phyloP scores from a whole-genome alignment of 2,113 vertebrate genomes.

The Brachirus orientalis region DNA sequence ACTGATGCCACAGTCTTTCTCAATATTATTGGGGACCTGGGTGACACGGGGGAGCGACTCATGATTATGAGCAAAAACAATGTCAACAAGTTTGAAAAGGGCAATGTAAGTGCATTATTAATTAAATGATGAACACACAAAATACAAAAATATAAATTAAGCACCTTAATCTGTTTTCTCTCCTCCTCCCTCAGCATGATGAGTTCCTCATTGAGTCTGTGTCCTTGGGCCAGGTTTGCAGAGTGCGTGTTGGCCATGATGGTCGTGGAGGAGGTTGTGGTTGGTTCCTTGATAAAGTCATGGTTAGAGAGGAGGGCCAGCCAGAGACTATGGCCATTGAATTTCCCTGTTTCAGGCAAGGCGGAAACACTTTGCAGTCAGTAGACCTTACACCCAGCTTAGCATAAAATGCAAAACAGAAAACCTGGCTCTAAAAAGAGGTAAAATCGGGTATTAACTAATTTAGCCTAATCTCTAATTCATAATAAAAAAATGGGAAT shows the following conservation, averaged over 20 bases:
- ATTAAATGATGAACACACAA: not conserved
- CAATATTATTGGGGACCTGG: conserved; percentile 88
- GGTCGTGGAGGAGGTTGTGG: conserved; percentile 93
- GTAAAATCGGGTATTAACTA: no score
- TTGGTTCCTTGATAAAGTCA: conserved; percentile 95
- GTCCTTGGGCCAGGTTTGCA: conserved; percentile 86
- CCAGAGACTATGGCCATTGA: conserved; percentile 88
- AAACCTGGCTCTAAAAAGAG: no score
- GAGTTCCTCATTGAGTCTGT: conserved; percentile 95
- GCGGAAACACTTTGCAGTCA: not conserved
- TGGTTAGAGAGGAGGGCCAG: conserved; percentile 94
- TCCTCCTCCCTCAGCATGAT: conserved; percentile 82
- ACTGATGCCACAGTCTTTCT: conserved; percentile 94
- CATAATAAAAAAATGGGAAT: no score
- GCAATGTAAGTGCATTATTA: conserved; percentile 86
- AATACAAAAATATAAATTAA: not conserved
- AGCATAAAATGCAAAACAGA: no score
- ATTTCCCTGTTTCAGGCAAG: conserved; percentile 95
- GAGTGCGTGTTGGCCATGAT: conserved; percentile 92
- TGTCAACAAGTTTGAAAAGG: conserved; percentile 94
- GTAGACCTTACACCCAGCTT: no score
- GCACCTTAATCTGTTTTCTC: not conserved
- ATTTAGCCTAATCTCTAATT: no score
- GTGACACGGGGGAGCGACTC: conserved; percentile 91
- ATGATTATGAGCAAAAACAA: conserved; percentile 94